Evolutionary conservation across 1,140 invertebrate species (phyloP), one percentile per base, ranked within the genome.

Genomic region (Cotesia glomerata): DNA sequence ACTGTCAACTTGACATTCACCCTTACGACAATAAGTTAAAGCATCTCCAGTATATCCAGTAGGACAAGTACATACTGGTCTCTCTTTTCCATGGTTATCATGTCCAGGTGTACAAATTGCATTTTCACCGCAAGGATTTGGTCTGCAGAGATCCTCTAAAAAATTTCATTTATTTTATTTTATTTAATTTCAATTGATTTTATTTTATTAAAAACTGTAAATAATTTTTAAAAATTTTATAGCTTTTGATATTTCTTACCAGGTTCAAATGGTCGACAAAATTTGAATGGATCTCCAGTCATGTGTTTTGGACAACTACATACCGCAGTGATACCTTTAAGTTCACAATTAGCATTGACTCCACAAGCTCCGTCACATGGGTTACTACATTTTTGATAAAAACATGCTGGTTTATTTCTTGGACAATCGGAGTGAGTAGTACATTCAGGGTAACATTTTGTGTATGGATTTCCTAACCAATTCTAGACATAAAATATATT

Each of bases 281-380:
- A 89, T 1, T 91, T 88, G 83, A 95, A 96, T 13, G 95, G 94
- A 89, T 96, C 91, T 3, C 95, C 95, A 26, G 94, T 95, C 91
- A 93, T 95, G 80, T 95, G 93, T 78, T 89, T 92, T 3, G 95
- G 95, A 83, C 95, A 97, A 54, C 92, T 94, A 85, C 95, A 96
- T 35, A 96, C 91, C 18, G 92, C 94, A 32, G 91, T 97, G 0
- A 93, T 91, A 14, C 80, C 89, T 7, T 92, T 87, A 36, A 95
- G 88, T 76, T 93, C 89, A 80, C 94, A 96, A 69, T 95, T 89
- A 54, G 95, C 94, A 74, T 93, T 92, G 0, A 93, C 85, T 39
- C 95, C 95, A 79, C 95, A 96, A 11, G 91, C 92, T 9, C 92
- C 92, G 9, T 92, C 91, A 81, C 94, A 96, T 0, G 94, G 94